These are phyloP conservation scores for Cottoperca gobio DNA, from an alignment of 2,797 vertebrate species.

Conservation along the genomic window DNA sequence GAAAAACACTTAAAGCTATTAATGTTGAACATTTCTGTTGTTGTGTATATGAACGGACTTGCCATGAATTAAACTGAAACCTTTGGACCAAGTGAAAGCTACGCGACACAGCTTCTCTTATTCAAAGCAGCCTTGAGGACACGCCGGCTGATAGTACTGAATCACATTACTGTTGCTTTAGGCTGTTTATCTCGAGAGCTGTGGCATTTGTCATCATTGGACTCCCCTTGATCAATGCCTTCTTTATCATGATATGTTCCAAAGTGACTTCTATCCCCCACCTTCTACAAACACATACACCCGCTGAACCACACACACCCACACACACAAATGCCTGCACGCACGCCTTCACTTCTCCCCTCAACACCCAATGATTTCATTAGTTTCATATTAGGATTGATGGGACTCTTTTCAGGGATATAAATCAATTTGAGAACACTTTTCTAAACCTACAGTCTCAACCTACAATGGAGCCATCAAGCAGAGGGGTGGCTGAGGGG, in stretches of 20 bases:
- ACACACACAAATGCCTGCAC: conserved; percentile 28
- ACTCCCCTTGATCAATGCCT: conserved; percentile 73
- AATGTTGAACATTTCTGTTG: neutral
- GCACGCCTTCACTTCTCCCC: conserved; percentile 44
- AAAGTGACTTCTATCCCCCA: conserved; percentile 61
- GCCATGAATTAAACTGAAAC: conserved; percentile 11
- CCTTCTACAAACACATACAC: conserved; percentile 12
- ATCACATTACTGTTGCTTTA: conserved; percentile 37
- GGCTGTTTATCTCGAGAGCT: conserved; percentile 57
- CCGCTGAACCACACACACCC: conserved; percentile 19
- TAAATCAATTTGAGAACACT: conserved; percentile 81
- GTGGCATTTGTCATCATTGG: conserved; percentile 71
- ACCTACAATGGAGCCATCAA: conserved; percentile 76
- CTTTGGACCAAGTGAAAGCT: neutral
- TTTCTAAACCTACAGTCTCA: conserved; percentile 65
- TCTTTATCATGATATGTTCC: conserved; percentile 77
- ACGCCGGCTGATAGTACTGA: conserved; percentile 31
- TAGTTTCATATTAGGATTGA: conserved; percentile 83
- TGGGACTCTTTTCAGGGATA: conserved; percentile 75
- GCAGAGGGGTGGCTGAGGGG: conserved; percentile 63
- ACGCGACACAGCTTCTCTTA: neutral
- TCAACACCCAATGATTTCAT: conserved; percentile 78
- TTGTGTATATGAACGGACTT: no score
- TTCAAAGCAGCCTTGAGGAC: conserved; percentile 35
- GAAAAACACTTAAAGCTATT: neutral